Evolutionary conservation across 2,113 vertebrate genomes (phyloP), one percentile per base, ranked within the genome.

Genomic region (Toxostoma redivivum): DNA sequence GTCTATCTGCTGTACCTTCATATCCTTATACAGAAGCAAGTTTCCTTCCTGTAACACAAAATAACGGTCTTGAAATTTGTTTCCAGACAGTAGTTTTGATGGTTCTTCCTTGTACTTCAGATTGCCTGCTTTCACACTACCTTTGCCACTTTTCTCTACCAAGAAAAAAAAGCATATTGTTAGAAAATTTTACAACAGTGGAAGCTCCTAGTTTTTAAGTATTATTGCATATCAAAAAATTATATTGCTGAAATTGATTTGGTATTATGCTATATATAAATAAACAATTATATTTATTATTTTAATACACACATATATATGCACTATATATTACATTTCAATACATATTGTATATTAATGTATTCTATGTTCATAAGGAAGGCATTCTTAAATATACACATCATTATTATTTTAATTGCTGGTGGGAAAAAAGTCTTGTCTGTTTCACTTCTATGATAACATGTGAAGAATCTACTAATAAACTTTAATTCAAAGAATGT

Each of bases 61-160:
- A 60, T 99, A 99, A 80, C 99, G 98, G 38, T 99, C 99, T 95
- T 99, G 99, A 98, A 99, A 99, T 92, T 98, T 99, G 97, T 98
- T 98, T 84, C 98, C 99, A 4, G 98, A 99, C 48, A 99, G 97
- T 56, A 99, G 98, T 97, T 99, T 99, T 92, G 98, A 98, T 58
- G 98, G 98, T 45, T 99, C 99, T 66, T 99, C 99, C 88, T 97
- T 99, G 97, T 98, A 98, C 98, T 99, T 99, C 78, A 99, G 88
- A 81, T 94, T 92, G 51, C 98, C 98, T 30, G 98, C 98, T 98
- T 98, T 99, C 62, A 98, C 38, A 2, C 81, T 86, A 62, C 95
- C 97, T 60, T 95, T 96, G 13, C 93, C 84, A 38, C 54, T 97
- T 61, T 97, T 98, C 80, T 98, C 98, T 98, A 85, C 23, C 56